Conservation (phyloP, 2,113 vertebrate species). For the Mus musculus region DNA sequence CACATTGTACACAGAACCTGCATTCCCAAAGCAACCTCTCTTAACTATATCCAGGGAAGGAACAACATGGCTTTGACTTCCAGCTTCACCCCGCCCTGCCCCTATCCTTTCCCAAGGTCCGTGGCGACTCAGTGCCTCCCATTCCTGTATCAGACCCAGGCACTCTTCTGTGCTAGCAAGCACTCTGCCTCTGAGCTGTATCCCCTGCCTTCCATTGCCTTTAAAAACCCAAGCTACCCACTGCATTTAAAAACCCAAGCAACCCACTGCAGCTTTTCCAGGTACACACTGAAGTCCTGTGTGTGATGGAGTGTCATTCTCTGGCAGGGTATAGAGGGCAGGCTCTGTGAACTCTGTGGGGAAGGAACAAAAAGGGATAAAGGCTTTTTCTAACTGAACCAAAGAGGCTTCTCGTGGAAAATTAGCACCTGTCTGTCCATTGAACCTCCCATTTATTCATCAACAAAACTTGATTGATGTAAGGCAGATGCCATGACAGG, state of each 20-base stretch:
- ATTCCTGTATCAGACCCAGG: background rate
- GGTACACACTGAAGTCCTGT: rapidly evolving
- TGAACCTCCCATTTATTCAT: background rate
- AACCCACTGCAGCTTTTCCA: background rate
- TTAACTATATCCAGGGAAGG: background rate
- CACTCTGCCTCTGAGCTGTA: background rate
- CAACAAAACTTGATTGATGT: background rate
- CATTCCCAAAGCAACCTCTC: constrained; percentile 17
- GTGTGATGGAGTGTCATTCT: too few relatives aligned
- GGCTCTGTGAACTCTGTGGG: background rate
- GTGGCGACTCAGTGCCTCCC: background rate
- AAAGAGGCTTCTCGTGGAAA: background rate
- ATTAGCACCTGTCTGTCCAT: background rate
- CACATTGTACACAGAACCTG: background rate
- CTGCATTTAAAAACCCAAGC: background rate
- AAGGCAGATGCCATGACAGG: background rate
- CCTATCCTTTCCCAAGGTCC: rapidly evolving
- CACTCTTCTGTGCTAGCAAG: background rate
- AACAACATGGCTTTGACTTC: background rate
- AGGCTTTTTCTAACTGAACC: background rate
- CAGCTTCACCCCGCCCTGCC: rapidly evolving
- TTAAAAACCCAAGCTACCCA: background rate
- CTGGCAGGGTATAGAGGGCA: background rate
- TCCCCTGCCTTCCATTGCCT: background rate
- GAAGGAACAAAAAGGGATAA: background rate